These are phyloP conservation scores for Tachyglossus aculeatus DNA, from an alignment of 2,797 vertebrate genomes.

Conservation along the genomic window DNA sequence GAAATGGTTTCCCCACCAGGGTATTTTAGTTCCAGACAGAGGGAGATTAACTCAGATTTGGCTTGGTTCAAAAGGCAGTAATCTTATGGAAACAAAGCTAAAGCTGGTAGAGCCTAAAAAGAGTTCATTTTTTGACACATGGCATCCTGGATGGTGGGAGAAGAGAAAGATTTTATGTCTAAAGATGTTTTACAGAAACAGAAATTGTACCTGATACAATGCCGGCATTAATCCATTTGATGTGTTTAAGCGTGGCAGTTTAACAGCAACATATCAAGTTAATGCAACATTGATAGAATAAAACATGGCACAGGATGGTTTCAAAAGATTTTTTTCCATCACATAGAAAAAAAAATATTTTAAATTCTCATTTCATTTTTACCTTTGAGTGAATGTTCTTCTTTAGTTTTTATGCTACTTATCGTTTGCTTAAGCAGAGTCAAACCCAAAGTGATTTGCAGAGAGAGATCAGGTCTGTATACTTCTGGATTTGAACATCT, in stretches of 20 bases:
- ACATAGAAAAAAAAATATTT: conserved; percentile 34
- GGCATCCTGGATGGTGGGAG: conserved; percentile 1
- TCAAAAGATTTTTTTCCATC: conserved; percentile 49
- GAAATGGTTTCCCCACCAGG: too few relatives aligned
- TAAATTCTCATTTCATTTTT: conserved; percentile 67
- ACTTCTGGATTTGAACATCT: too few relatives aligned
- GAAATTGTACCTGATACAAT: conserved; percentile 71
- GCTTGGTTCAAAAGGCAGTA: not conserved
- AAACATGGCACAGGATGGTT: conserved; percentile 60
- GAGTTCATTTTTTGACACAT: conserved; percentile 22
- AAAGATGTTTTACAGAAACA: conserved; percentile 65
- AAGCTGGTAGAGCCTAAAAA: conserved; percentile 20
- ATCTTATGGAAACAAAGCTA: not conserved
- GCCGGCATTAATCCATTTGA: conserved; percentile 71
- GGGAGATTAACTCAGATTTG: not conserved
- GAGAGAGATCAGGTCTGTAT: conserved; percentile 63
- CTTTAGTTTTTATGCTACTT: not conserved
- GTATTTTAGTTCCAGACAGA: too few relatives aligned
- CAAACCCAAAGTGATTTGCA: conserved; percentile 71
- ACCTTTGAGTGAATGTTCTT: not conserved
- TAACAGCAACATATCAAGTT: conserved; percentile 65
- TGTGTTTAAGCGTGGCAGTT: conserved; percentile 64
- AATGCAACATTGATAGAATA: conserved; percentile 66
- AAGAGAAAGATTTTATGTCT: conserved; percentile 48
- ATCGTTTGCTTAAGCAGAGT: conserved; percentile 62